Percentiles rank a stretch among this genome's conserved stretches.
Conservation (phyloP, 2,888 invertebrate genomes). For the Pristionchus fissidentatus region DNA sequence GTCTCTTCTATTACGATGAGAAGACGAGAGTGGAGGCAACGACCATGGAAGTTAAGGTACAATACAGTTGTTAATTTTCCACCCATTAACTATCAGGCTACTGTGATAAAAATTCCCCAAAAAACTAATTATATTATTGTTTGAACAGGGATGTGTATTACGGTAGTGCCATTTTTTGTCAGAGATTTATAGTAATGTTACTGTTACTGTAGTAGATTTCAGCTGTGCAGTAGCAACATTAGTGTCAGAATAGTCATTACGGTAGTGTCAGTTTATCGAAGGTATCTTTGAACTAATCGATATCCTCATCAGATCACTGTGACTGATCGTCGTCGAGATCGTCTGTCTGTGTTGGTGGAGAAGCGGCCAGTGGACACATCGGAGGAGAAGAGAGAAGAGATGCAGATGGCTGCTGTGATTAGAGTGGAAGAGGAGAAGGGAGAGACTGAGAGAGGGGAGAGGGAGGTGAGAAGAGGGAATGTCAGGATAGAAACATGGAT, state of each 20-base stretch:
- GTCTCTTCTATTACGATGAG: conserved; percentile 65
- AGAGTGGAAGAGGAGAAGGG: conserved; percentile 23
- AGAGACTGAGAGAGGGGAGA: conserved; percentile 39
- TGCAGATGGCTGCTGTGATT: conserved; percentile 37
- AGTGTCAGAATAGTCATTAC: neutral
- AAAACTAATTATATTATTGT: too few species aligned
- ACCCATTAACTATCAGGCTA: too few species aligned
- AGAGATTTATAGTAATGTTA: neutral
- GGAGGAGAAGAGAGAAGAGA: conserved; percentile 20
- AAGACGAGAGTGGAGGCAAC: conserved; percentile 58
- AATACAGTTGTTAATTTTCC: neutral
- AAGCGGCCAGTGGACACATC: conserved; percentile 6
- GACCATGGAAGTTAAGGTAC: conserved; percentile 57
- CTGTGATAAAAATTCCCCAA: too few species aligned
- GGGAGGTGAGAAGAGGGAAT: conserved; percentile 36
- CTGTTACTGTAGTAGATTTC: too few species aligned
- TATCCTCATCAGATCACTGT: neutral
- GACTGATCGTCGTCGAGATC: conserved; percentile 15
- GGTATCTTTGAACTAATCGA: neutral
- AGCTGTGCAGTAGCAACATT: neutral
- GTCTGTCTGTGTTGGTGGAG: conserved; percentile 25
- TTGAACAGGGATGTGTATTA: too few species aligned
- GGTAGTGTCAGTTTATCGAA: neutral
- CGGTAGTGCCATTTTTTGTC: neutral
- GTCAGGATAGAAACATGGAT: too few species aligned